These are phyloP conservation scores for Rana temporaria DNA, from an alignment of 2,113 vertebrate genomes.

Conservation along the genomic window DNA sequence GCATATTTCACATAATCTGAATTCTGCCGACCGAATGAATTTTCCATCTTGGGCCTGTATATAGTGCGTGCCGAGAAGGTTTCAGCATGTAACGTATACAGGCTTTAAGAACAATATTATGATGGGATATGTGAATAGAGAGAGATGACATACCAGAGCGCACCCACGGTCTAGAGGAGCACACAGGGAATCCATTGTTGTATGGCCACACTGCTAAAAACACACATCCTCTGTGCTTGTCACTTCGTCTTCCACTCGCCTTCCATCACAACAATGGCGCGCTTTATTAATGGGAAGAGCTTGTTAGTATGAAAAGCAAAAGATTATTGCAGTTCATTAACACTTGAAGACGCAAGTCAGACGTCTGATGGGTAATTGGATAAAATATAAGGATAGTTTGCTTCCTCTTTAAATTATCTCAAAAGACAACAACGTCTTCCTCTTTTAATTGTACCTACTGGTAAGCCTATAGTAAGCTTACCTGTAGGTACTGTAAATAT, in stretches of 20 bases:
- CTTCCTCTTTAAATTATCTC: too few relatives aligned
- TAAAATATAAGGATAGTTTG: too few relatives aligned
- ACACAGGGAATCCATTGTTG: conserved; percentile 13
- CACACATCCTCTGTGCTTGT: conserved; percentile 37
- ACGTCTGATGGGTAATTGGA: too few relatives aligned
- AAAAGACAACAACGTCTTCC: too few relatives aligned
- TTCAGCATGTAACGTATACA: not conserved
- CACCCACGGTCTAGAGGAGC: not conserved
- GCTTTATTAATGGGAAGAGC: conserved; percentile 5
- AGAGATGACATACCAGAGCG: not conserved
- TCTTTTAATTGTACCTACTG: too few relatives aligned
- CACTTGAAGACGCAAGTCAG: too few relatives aligned
- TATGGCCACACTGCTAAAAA: not conserved
- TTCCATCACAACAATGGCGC: not conserved
- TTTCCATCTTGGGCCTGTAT: not conserved
- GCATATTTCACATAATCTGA: not conserved
- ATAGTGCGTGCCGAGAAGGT: not conserved
- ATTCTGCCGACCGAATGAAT: not conserved
- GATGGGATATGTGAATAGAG: not conserved
- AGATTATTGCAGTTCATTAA: too few relatives aligned
- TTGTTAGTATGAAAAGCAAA: not conserved
- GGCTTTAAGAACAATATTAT: not conserved
- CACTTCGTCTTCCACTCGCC: not conserved
- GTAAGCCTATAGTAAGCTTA: too few relatives aligned
- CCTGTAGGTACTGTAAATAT: too few relatives aligned